phyloP scores from a whole-genome alignment of 2,888 invertebrate species.

The Acanthosepion esculentum region DNA sequence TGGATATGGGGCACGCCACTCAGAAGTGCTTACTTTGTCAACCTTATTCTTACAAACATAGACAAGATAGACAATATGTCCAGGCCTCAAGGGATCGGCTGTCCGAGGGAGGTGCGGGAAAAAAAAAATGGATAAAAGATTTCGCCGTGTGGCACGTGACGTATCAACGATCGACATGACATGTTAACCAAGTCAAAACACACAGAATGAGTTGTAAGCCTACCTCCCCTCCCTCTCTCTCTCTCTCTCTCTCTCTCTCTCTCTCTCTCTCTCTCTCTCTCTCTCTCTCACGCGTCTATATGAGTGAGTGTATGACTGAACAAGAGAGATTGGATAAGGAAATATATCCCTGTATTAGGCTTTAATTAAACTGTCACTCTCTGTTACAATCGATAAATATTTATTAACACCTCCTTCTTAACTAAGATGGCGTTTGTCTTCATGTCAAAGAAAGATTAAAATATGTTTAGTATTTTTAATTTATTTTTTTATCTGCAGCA shows the following conservation, averaged over 20 bases:
- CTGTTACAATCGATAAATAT: background rate
- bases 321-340: background rate
- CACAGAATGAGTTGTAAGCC: background rate
- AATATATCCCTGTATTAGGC: background rate
- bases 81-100: background rate
- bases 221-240: background rate
- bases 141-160: background rate
- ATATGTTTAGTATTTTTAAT: no score
- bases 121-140: background rate
- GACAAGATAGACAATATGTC: background rate
- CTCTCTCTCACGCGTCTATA: background rate
- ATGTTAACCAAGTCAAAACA: slow-evolving; percentile 33
- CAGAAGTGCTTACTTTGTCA: slow-evolving; percentile 33
- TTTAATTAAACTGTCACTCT: background rate
- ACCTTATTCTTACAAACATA: background rate
- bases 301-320: background rate
- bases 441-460: background rate
- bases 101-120: background rate
- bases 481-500: no score
- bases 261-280: background rate
- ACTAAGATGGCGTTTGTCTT: background rate
- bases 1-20: background rate
- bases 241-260: background rate
- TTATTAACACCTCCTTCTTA: background rate
- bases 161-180: background rate